Base-by-base conservation (phyloP, 2,113 vertebrate species). In the Notarius quadriscutis region DNA sequence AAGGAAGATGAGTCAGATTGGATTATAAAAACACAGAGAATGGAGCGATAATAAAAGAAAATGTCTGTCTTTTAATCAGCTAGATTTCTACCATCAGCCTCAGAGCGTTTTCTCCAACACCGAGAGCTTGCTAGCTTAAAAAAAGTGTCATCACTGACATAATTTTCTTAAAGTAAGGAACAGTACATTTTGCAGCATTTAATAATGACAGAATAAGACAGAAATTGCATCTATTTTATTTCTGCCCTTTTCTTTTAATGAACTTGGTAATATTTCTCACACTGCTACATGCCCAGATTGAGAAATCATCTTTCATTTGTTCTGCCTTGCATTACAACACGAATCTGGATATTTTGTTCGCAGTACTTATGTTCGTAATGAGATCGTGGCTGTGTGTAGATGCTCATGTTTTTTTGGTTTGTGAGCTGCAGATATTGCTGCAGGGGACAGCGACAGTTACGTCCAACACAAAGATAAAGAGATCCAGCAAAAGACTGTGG, bases 221-320 rank as follows among this genome's bases (percentile, higher is more conserved):
- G 74, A 53, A 25, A 15, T 27, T 55, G 25, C 10, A n/a, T 18
- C 0, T 30, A 6, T 60, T 60, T 78, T 78, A 27, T 27, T n/a
- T 78, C 4, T 8, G 1, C 20, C 9, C 17, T 77, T 6, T 57
- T 17, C 27, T 17, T 58, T 20, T 57, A 20, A 34, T 2, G 9
- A 20, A 10, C 8, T 20, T 10, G 25, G 17, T 41, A 27, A 60
- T 60, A 41, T 41, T 41, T 20, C 30, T 34, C 27, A 30, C 27
- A 11, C 27, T 7, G 17, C 5, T 41, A 2, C 27, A 60, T 15
- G 41, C 83, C 51, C 30, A 65, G 51, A 30, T 82, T 89, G 58
- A 51, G 69, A 85, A 87, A 87, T 74, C 75, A 57, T 25, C 5
- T 20, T 85, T 20, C 30, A 18, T 86, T 83, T 84, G 81, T 10